These are phyloP conservation scores for Drosophila pseudotalamancana DNA, from an alignment of 2,888 invertebrate species.

Conservation along the genomic window DNA sequence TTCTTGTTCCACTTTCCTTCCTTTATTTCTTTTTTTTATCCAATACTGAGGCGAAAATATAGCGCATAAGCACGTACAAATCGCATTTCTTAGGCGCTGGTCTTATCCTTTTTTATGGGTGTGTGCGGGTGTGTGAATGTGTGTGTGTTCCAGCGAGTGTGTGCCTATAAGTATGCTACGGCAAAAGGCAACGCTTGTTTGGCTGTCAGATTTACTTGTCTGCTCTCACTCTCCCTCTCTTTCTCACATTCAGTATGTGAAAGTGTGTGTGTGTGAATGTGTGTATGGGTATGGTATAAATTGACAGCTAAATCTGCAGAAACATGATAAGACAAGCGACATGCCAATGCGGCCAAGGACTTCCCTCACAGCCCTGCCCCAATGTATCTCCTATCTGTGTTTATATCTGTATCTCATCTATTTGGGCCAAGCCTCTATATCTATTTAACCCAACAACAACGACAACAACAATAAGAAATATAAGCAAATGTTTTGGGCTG, in stretches of 20 bases:
- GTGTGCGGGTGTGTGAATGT: background rate
- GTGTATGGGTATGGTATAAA: conserved; percentile 60
- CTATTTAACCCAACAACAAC: conserved; percentile 63
- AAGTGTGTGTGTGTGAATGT: background rate
- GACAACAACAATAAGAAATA: conserved; percentile 24
- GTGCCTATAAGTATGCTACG: conserved; percentile 46
- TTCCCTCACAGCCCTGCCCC: conserved; percentile 14
- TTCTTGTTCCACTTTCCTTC: background rate
- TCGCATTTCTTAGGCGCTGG: conserved; percentile 81
- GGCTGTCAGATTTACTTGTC: conserved; percentile 77
- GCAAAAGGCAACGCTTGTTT: conserved; percentile 64
- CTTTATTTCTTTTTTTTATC: conserved; percentile 11
- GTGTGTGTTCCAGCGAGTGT: conserved; percentile 18
- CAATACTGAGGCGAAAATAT: conserved; percentile 69
- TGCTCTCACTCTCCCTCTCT: conserved; percentile 14
- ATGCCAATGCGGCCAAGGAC: conserved; percentile 77
- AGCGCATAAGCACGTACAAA: conserved; percentile 84
- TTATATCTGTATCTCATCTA: conserved; percentile 63
- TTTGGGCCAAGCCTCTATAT: conserved; percentile 48
- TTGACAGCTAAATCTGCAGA: conserved; percentile 80
- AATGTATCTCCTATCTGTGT: conserved; percentile 46
- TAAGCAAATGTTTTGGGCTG: conserved; percentile 55
- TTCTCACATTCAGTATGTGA: background rate
- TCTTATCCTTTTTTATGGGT: conserved; percentile 74
- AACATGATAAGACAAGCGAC: conserved; percentile 79